Base-by-base conservation (phyloP, 2,888 invertebrate species). In the Agrochola lota region DNA sequence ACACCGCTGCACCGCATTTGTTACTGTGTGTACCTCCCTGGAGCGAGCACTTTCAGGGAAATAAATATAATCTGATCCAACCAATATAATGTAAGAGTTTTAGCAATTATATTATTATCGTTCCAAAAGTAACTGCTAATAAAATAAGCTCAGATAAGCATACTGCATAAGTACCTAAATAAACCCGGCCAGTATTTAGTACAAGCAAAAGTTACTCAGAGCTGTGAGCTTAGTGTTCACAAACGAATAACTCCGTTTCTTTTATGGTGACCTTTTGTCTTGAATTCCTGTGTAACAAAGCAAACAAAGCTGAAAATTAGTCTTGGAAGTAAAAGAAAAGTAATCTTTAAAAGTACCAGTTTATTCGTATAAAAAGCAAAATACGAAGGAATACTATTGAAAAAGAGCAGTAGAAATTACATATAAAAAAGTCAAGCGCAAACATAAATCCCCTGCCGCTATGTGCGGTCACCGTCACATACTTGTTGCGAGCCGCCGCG, bases 401-500 rank as follows among this genome's bases (percentile, higher is more conserved):
- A 72, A 67, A 40, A 43, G 46, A 62, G 12, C 30, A 52, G 23
- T 49, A 49, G 6, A 64, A 59, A 75, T 75, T 1, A 20, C 8
- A 26, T 26, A 46, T 26, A 0, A 60, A 30, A 76, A 67, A 52
- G 40, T 43, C 12, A 4, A 20, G 17, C 30, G 20, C 40, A 52
- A 17, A 8, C 23, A 60, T 52, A 77, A 68, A 55, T 35, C 9
- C 7, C 4, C 52, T 26, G 7, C 0, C 35, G 3, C 35, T 46
- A 43, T 62, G 62, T 68, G 77, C 60, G 52, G 60, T 62, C 77
- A 52, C 30, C 43, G n/a, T n/a, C 52, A 35, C n/a, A 23, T 30
- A 30, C 11, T 77, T 77, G 63, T 57, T 46, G 62, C 43, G 23
- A 2, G 60, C 9, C 15, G 6, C 20, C 20, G 0, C 40, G 12